These are phyloP conservation scores for Leptinotarsa defecta DNA, from an alignment of 1,140 invertebrate genomes.

Conservation along the genomic window DNA sequence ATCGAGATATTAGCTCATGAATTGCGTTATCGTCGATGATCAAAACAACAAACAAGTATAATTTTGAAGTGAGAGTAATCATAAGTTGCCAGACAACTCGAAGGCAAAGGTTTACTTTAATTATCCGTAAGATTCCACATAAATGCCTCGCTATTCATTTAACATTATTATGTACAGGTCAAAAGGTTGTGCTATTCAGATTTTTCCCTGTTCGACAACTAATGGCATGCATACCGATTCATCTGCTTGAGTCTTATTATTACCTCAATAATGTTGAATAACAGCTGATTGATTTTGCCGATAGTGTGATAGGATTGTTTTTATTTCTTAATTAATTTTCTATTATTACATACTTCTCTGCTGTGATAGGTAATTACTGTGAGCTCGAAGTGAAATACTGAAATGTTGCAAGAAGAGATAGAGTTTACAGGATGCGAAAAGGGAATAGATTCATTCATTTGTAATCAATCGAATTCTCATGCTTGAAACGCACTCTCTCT, in stretches of 20 bases:
- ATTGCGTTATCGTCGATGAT: not conserved
- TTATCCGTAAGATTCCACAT: not conserved
- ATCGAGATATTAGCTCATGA: not conserved
- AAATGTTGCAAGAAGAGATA: not conserved
- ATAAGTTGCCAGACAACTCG: not conserved
- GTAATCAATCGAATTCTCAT: too few species aligned
- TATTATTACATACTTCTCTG: not conserved
- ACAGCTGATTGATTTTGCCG: constrained; percentile 16
- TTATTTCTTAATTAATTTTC: constrained; percentile 18
- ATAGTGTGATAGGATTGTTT: constrained; percentile 16
- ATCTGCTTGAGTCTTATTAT: constrained; percentile 11
- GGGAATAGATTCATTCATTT: too few species aligned
- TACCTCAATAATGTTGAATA: constrained; percentile 14
- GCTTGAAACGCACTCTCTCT: too few species aligned
- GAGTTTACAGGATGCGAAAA: not conserved
- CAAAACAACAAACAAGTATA: constrained; percentile 1
- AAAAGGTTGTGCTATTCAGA: constrained; percentile 10
- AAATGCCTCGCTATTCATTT: constrained; percentile 6
- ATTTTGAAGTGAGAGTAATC: constrained; percentile 4
- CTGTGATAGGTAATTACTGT: not conserved
- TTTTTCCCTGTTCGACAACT: constrained; percentile 9
- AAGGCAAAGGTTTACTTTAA: not conserved
- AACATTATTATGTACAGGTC: constrained; percentile 6
- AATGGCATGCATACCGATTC: constrained; percentile 4
- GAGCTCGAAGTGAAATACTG: not conserved